phyloP scores from a whole-genome alignment of 2,888 invertebrate genomes.

The Plagodis dolabraria region DNA sequence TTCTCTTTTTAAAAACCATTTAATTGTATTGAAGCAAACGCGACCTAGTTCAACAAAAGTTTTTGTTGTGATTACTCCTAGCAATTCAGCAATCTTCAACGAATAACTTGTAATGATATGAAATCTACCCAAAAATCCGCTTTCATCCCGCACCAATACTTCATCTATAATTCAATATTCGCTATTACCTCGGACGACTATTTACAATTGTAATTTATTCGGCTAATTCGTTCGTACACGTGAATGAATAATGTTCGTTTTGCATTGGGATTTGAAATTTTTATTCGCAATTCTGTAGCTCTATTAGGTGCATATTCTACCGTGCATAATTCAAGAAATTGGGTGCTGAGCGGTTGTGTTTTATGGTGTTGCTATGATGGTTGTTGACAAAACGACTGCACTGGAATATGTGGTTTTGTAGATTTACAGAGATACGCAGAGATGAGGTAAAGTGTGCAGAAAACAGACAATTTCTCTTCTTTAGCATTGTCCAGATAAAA shows the following conservation, averaged over 20 bases:
- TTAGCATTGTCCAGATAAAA: too few relatives aligned
- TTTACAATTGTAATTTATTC: constrained; percentile 67
- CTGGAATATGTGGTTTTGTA: not conserved
- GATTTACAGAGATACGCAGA: too few relatives aligned
- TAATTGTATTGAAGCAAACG: too few relatives aligned
- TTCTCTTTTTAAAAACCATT: too few relatives aligned
- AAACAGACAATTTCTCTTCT: too few relatives aligned
- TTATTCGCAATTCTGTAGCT: constrained; percentile 40
- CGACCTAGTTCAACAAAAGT: too few relatives aligned
- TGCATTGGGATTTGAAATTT: constrained; percentile 49
- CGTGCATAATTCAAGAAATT: constrained; percentile 10
- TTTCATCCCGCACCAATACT: constrained; percentile 66
- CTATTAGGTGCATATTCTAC: constrained; percentile 25
- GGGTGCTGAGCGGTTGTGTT: constrained; percentile 1
- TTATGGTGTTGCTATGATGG: not conserved
- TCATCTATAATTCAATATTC: constrained; percentile 75
- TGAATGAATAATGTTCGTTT: constrained; percentile 51
- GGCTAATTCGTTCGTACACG: constrained; percentile 58
- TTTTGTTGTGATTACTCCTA: too few relatives aligned
- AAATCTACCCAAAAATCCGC: constrained; percentile 38
- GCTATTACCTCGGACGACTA: constrained; percentile 61
- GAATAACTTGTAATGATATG: not conserved
- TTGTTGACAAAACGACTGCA: not conserved
- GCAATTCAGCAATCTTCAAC: too few relatives aligned
- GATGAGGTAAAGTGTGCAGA: too few relatives aligned